Evolutionary conservation across 1,140 invertebrate species (phyloP).

Genomic region (Pomacea maculata): DNA sequence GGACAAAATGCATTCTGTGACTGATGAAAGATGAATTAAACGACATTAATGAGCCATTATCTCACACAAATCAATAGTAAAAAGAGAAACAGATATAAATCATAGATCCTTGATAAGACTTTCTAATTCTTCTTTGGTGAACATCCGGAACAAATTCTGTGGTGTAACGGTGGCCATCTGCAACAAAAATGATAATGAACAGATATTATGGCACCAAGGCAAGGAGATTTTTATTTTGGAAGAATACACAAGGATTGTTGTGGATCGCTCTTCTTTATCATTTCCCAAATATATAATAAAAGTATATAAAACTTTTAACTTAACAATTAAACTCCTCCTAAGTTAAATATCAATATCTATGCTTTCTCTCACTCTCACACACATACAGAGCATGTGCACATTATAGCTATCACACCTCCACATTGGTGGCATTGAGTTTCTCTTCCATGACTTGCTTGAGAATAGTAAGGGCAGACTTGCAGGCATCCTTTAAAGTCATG

Average conservation of each 20-base stretch:
- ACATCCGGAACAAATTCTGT: slow-evolving; percentile 87
- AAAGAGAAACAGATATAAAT: neutral
- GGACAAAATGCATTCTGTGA: too few relatives aligned
- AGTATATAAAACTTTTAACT: too few relatives aligned
- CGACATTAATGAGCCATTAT: too few relatives aligned
- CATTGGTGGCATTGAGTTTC: slow-evolving; percentile 96
- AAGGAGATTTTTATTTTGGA: too few relatives aligned
- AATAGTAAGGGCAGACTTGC: slow-evolving; percentile 90
- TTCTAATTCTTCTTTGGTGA: slow-evolving; percentile 88
- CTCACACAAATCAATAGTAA: too few relatives aligned
- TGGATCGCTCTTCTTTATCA: too few relatives aligned
- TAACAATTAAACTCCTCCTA: neutral
- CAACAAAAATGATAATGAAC: slow-evolving; percentile 33
- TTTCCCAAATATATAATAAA: too few relatives aligned
- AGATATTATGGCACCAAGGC: too few relatives aligned
- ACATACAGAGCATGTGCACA: neutral
- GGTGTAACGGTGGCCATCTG: slow-evolving; percentile 86
- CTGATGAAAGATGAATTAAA: too few relatives aligned
- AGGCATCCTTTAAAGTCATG: slow-evolving; percentile 95
- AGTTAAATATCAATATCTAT: neutral
- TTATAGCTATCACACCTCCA: slow-evolving; percentile 77
- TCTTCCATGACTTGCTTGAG: slow-evolving; percentile 99
- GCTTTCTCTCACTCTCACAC: neutral
- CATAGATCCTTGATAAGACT: slow-evolving; percentile 79
- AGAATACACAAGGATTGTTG: too few relatives aligned